Evolutionary conservation across 2,888 invertebrate species (phyloP), one percentile per base, ranked within the genome.

Genomic region (Drosophila sordidapex): DNA sequence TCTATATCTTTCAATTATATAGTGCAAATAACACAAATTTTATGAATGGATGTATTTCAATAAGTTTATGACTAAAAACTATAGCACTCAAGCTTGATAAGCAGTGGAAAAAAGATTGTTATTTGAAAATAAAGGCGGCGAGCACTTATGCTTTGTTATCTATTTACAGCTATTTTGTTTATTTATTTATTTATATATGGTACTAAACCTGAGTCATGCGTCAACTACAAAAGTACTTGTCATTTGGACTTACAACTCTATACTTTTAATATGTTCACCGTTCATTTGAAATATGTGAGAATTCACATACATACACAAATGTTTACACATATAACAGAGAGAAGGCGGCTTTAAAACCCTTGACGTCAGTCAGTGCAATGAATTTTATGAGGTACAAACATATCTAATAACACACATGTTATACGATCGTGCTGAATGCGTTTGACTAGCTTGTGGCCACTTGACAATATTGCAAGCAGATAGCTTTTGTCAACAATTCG

Each of bases 381-480:
- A 21, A 11, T 43, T 43, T 21, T 0, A 21, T 43, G 43, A 43
- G 11, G 5, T 11, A 11, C 21, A 43, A 43, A 21, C 21, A 21
- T 43, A 43, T 43, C 21, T 11, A 21, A 43, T 21, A 21, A 43
- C 51, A 21, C 46, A 46, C 21, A 13, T 13, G 7, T 25, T 8
- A 7, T 15, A 8, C 21, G 46, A 29, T 59, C 11, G 29, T 27
- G 51, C 25, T 59, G 53, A 15, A 48, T 61, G 66, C 62, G 78
- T 63, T 66, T 25, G 46, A 72, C 21, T 38, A 48, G 38, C 36
- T 27, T 31, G 48, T 21, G 18, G 18, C 33, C 67, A 67, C 67
- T 66, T 66, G 43, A 46, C 13, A 52, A 36, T 43, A 35, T 18
- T 21, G 31, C 7, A 66, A 67, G 36, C 67, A 65, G 31, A 6